Evolutionary conservation across 2,113 vertebrate species (phyloP), one percentile per base, ranked within the genome.

Genomic region (Capreolus pygargus): DNA sequence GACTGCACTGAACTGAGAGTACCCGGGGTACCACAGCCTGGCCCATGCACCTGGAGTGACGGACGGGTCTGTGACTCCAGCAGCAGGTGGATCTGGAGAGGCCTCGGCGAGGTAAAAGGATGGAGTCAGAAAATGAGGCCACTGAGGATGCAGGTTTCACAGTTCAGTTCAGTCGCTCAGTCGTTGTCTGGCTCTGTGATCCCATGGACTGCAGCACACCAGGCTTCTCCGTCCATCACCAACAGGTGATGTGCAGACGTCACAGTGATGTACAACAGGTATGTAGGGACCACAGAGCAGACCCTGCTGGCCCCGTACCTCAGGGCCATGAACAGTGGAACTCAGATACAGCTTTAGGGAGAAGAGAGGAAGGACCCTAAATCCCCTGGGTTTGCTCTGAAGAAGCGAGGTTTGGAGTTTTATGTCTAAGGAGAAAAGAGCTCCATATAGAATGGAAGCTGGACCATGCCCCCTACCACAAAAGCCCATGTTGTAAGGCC

Each of bases 161-260:
- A 39, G 67, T 1, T 39, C 67, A 36, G n/a, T 39, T 39, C n/a
- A 23, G n/a, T 70, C 10, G 0, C n/a, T 12, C n/a, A 70, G n/a
- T 23, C n/a, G 0, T 36, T 23, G 2, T 39, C 67, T 0, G 67
- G 6, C 10, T 23, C n/a, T 70, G 67, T 0, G 0, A 39, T 12
- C n/a, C n/a, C 19, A 6, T 3, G 67, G 67, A 23, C n/a, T 12
- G 19, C 67, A 70, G 67, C 19, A 23, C 0, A 0, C 67, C 19
- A 39, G 67, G n/a, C 2, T 23, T 23, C 67, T n/a, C 67, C 36
- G n/a, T 6, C 64, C 67, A 6, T 12, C 67, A 70, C 19, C 10
- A 39, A 23, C n/a, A 70, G n/a, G 5, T 12, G n/a, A 70, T 39
- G 12, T 7, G 12, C 70, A 27, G 36, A 27, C 7, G 70, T 43